These are phyloP conservation scores for Melanerpes aurifrons DNA, from an alignment of 2,113 vertebrate species.

Conservation along the genomic window DNA sequence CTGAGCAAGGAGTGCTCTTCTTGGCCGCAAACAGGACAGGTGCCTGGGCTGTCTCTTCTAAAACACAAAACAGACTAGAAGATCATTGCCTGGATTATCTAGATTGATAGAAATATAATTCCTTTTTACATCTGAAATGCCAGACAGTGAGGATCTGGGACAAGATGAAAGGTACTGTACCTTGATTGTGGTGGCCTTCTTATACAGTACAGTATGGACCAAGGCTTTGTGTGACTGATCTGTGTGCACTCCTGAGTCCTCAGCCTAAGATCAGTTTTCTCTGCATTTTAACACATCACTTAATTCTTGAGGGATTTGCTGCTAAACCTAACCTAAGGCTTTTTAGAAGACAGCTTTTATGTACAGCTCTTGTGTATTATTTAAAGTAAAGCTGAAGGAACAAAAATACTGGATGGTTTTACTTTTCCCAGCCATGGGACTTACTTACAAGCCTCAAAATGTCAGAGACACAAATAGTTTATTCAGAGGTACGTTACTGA, in stretches of 20 bases:
- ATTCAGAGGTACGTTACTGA: neutral
- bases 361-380: neutral
- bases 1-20: conserved; percentile 46
- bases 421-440: neutral
- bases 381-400: neutral
- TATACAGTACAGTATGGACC: neutral
- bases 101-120: neutral
- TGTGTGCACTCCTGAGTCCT: neutral
- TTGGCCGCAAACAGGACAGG: neutral
- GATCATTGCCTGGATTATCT: conserved; percentile 24
- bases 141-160: conserved; percentile 72
- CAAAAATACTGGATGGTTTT: neutral
- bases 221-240: neutral
- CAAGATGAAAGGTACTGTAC: conserved; percentile 76
- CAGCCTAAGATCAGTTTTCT: conserved; percentile 8
- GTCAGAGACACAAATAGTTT: conserved; percentile 22
- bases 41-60: neutral
- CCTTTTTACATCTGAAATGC: conserved; percentile 67
- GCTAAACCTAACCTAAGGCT: neutral
- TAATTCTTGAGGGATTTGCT: neutral
- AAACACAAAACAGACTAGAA: neutral
- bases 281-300: neutral
- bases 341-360: neutral
- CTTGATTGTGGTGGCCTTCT: neutral
- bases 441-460: conserved; percentile 5